phyloP scores from a whole-genome alignment of 2,113 vertebrate species.

The Lagopus leucura region DNA sequence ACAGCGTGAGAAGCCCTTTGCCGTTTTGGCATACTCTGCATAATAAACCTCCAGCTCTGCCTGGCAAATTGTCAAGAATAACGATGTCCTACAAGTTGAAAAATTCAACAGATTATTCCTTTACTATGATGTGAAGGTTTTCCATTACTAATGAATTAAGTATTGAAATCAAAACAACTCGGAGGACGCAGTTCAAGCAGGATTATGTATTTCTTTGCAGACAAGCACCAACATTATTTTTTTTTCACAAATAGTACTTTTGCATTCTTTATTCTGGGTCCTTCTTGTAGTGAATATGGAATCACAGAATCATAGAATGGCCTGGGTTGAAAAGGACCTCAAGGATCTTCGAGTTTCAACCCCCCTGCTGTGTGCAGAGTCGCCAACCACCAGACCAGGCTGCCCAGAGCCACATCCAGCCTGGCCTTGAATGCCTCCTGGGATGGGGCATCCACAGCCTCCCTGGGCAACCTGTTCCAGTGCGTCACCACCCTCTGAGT shows the following conservation, averaged over 20 bases:
- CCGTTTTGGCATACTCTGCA: not conserved
- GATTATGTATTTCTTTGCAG: not conserved
- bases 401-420: too few species aligned
- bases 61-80: slow-evolving; percentile 63
- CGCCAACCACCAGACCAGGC: too few species aligned
- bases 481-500: too few species aligned
- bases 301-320: too few species aligned
- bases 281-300: not conserved
- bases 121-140: slow-evolving; percentile 60
- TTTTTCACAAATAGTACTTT: not conserved
- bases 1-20: slow-evolving; percentile 15
- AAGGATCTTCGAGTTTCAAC: too few species aligned
- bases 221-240: not conserved
- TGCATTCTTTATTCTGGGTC: not conserved
- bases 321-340: too few species aligned
- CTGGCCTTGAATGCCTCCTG: too few species aligned
- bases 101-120: slow-evolving; percentile 62
- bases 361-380: too few species aligned
- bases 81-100: slow-evolving; percentile 58
- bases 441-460: too few species aligned
- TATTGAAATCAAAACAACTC: slow-evolving; percentile 67
- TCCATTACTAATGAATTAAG: slow-evolving; percentile 72
- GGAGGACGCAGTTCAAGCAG: slow-evolving; percentile 16
- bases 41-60: slow-evolving; percentile 30
- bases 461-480: too few species aligned